Conservation (phyloP, 2,797 vertebrate genomes). For the Macrochelys suwanniensis region DNA sequence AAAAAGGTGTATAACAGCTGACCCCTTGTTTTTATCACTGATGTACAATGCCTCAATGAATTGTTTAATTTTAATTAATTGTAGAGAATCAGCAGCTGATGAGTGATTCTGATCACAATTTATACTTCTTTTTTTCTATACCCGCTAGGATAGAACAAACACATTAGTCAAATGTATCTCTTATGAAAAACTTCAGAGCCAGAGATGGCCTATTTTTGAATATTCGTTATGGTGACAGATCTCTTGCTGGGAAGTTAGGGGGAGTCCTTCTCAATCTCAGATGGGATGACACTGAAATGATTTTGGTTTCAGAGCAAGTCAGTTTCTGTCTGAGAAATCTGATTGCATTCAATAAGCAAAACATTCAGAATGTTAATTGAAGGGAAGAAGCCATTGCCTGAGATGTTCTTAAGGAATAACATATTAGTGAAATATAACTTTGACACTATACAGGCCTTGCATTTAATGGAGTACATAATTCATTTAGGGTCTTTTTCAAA, state of each 20-base stretch:
- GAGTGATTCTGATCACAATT: not conserved
- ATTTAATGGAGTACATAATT: conserved; percentile 29
- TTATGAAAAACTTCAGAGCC: not conserved
- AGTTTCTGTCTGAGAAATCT: not conserved
- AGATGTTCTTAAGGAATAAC: conserved; percentile 20
- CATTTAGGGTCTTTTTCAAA: conserved; percentile 55
- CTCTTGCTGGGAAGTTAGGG: not conserved
- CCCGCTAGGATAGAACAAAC: not conserved
- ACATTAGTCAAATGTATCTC: not conserved
- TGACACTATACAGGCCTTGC: conserved; percentile 45
- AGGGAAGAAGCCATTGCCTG: conserved; percentile 6
- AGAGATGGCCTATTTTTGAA: not conserved
- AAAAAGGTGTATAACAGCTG: not conserved
- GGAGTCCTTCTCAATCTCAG: not conserved
- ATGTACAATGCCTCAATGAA: not conserved
- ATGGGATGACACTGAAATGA: not conserved
- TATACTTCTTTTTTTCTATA: not conserved
- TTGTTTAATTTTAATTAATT: not conserved
- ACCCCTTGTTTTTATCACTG: not conserved
- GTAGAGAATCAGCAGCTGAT: not conserved
- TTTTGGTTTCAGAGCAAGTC: not conserved
- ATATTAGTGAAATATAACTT: not conserved
- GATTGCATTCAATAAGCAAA: not conserved
- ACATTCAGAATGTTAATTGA: not conserved
- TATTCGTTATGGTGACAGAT: not conserved